These are phyloP conservation scores for Potamilus streckersoni DNA, from an alignment of 1,140 invertebrate species.

Conservation along the genomic window DNA sequence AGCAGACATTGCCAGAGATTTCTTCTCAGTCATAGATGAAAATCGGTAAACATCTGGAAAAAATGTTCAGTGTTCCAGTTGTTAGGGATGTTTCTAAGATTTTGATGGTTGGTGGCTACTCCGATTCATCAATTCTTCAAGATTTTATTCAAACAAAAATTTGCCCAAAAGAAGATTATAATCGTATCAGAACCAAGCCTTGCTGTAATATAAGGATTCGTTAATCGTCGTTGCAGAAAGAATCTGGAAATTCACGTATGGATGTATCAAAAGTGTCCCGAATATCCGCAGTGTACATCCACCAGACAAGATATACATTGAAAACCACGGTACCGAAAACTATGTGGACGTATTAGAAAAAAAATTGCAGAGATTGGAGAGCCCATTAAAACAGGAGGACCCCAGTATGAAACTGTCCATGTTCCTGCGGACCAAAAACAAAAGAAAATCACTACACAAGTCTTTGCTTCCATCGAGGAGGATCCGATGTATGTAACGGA, in stretches of 20 bases:
- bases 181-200: slow-evolving; percentile 15
- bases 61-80: not conserved
- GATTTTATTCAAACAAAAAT: not conserved
- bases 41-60: slow-evolving; percentile 4
- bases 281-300: slow-evolving; percentile 5
- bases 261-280: not conserved
- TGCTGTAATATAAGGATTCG: slow-evolving; percentile 22
- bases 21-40: not conserved
- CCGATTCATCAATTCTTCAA: slow-evolving; percentile 11
- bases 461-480: slow-evolving; percentile 1
- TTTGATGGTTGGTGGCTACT: slow-evolving; percentile 23
- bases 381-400: not conserved
- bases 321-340: not conserved
- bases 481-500: slow-evolving; percentile 3
- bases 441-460: not conserved
- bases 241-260: slow-evolving; percentile 12
- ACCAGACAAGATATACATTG: not conserved
- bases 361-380: slow-evolving; percentile 5
- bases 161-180: not conserved
- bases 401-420: not conserved
- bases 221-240: slow-evolving; percentile 11
- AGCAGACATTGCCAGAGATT: not conserved
- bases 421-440: not conserved
- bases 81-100: slow-evolving; percentile 3
- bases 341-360: slow-evolving; percentile 10